These are phyloP conservation scores for Phocoena phocoena DNA, from an alignment of 2,113 vertebrate genomes.

Conservation along the genomic window DNA sequence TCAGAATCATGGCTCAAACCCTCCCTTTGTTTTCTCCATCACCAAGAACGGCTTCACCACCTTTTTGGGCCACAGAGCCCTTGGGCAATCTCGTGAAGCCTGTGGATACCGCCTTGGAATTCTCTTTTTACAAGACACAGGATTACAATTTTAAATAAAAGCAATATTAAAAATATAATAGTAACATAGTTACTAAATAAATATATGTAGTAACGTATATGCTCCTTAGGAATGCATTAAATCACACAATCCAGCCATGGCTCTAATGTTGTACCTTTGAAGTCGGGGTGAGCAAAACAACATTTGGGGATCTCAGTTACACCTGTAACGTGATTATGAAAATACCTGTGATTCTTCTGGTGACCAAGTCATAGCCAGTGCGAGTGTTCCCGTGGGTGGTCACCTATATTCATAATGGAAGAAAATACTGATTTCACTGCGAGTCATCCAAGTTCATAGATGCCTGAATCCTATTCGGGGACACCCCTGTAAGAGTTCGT, in stretches of 20 bases:
- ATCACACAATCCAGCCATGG: too few species aligned
- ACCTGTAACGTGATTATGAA: rapidly evolving
- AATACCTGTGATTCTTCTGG: neutral
- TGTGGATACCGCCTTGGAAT: neutral
- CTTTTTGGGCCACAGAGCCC: neutral
- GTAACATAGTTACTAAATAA: too few species aligned
- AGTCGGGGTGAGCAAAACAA: neutral
- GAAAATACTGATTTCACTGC: neutral
- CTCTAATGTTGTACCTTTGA: neutral
- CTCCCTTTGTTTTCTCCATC: neutral
- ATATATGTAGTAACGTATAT: too few species aligned
- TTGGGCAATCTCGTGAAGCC: neutral
- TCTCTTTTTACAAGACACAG: neutral
- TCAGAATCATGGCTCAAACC: neutral
- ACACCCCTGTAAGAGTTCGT: too few species aligned
- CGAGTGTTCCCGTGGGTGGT: too few species aligned
- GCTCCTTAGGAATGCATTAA: neutral
- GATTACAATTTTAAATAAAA: neutral
- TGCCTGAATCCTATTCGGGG: neutral
- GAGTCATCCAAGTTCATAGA: neutral
- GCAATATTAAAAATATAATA: neutral
- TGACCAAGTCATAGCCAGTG: neutral
- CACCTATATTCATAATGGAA: neutral
- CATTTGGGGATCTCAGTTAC: neutral
- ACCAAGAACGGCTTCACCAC: neutral